Evolutionary conservation across 2,888 invertebrate species (phyloP).

Genomic region (Ypsolopha sequella): DNA sequence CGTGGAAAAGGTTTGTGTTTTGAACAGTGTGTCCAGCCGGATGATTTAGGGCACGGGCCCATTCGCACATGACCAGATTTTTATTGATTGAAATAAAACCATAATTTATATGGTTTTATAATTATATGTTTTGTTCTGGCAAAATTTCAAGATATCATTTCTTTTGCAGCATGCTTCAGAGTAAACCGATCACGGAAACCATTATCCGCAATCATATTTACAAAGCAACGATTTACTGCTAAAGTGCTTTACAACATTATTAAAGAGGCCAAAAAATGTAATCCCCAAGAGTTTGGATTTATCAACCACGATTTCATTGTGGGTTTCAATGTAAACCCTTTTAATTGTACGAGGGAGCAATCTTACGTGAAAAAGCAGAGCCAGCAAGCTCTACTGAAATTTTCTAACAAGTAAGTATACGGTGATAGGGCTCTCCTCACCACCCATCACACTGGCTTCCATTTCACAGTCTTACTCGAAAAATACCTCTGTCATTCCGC

Average conservation of each 20-base stretch:
- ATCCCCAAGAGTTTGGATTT: conserved; percentile 62
- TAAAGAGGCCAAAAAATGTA: conserved; percentile 49
- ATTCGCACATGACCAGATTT: too few species aligned
- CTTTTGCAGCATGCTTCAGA: conserved; percentile 22
- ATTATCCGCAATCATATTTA: conserved; percentile 80
- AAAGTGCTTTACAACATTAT: conserved; percentile 80
- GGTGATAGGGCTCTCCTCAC: too few species aligned
- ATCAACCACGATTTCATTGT: conserved; percentile 80
- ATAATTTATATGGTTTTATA: background rate
- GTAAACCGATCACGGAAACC: conserved; percentile 42
- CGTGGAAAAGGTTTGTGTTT: too few species aligned
- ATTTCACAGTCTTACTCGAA: too few species aligned
- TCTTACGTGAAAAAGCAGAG: conserved; percentile 67
- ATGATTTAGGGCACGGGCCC: too few species aligned
- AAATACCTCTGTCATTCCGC: too few species aligned
- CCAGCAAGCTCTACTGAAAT: conserved; percentile 61
- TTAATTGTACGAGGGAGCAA: conserved; percentile 66
- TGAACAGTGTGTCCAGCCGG: too few species aligned
- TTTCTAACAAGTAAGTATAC: conserved; percentile 49
- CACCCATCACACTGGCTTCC: too few species aligned
- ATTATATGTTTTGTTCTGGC: too few species aligned
- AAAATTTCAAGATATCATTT: conserved; percentile 17
- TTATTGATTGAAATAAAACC: too few species aligned
- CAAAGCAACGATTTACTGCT: conserved; percentile 79
- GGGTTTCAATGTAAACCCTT: conserved; percentile 73